These are phyloP conservation scores for Microcebus murinus DNA, from an alignment of 2,113 vertebrate genomes.

Conservation along the genomic window DNA sequence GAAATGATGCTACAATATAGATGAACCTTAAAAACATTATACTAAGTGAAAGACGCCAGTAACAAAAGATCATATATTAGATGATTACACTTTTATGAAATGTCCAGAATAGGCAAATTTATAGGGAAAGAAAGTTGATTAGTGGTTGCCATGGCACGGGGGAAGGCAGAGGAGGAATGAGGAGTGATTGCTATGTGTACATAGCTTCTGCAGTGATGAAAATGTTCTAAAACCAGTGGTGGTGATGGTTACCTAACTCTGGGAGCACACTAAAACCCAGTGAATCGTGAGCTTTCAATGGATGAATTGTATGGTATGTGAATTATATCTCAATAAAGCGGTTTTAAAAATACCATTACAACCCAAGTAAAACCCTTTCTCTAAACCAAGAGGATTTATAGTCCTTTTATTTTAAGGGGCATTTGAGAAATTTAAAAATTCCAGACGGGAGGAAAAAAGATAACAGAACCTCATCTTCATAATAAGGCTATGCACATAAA, in stretches of 20 bases:
- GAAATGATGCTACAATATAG: neutral
- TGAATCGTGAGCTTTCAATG: neutral
- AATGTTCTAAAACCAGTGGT: neutral
- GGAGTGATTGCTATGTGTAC: neutral
- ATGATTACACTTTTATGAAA: neutral
- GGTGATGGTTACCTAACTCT: neutral
- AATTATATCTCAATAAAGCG: neutral
- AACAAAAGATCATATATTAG: neutral
- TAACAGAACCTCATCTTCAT: neutral
- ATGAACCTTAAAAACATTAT: neutral
- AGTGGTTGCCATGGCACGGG: neutral
- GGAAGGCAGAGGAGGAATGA: too few relatives aligned
- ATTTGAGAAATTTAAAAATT: neutral
- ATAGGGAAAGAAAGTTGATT: neutral
- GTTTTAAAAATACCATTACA: neutral
- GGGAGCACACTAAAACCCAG: neutral
- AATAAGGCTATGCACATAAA: neutral
- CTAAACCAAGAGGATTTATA: conserved; percentile 2
- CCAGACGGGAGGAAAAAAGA: neutral
- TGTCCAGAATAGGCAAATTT: neutral
- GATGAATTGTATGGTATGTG: neutral
- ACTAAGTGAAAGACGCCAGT: neutral
- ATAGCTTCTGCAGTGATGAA: neutral
- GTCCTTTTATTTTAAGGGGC: neutral
- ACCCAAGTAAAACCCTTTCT: neutral